Conservation (phyloP, 2,888 invertebrate species). For the Tenodera sinensis region DNA sequence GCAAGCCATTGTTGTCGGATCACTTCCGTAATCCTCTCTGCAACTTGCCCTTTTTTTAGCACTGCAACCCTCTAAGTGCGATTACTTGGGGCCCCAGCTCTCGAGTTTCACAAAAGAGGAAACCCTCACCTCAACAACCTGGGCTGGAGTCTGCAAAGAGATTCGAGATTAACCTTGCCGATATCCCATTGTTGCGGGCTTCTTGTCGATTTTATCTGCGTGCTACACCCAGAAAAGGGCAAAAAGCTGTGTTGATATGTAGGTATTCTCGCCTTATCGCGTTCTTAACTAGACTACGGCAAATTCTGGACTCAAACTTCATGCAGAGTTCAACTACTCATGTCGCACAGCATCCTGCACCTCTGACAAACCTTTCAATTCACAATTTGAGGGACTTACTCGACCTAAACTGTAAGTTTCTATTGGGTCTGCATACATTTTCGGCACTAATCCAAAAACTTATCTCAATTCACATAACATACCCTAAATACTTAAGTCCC, state of each 20-base stretch:
- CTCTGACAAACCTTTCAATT: too few species aligned
- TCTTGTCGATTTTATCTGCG: not conserved
- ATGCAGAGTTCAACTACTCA: too few species aligned
- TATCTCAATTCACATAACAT: too few species aligned
- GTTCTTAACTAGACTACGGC: not conserved
- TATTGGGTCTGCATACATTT: too few species aligned
- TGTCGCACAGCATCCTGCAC: too few species aligned
- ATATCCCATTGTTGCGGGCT: not conserved
- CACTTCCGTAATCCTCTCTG: conserved; percentile 5
- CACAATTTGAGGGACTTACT: too few species aligned
- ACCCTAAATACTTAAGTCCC: too few species aligned
- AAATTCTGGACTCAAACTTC: too few species aligned
- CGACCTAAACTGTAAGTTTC: too few species aligned
- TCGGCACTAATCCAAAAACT: too few species aligned
- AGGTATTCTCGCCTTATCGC: not conserved
- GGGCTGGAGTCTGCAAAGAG: not conserved
- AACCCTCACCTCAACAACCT: conserved; percentile 27
- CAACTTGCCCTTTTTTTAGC: conserved; percentile 9
- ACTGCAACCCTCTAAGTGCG: not conserved
- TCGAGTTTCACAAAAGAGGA: not conserved
- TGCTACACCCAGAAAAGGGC: not conserved
- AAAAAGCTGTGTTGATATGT: not conserved
- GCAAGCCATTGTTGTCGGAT: not conserved
- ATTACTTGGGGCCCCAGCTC: conserved; percentile 1
- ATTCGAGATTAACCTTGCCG: not conserved